A percentile compares a stretch with the other conserved stretches of the same genome.
Conservation (phyloP, 2,113 vertebrate species). For the Astatotilapia flaviijosephi region DNA sequence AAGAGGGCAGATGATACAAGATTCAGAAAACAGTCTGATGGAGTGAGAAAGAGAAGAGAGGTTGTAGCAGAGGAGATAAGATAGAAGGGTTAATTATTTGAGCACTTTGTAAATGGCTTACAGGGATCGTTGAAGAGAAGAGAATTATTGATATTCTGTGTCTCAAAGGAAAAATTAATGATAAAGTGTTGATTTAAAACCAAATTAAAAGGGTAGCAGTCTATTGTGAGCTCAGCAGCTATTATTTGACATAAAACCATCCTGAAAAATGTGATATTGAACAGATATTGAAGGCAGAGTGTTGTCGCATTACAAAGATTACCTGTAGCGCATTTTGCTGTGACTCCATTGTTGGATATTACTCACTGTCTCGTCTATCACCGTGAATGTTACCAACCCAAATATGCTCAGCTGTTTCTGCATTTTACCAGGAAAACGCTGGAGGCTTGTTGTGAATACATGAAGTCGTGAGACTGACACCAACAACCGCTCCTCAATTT, state of each 20-base stretch:
- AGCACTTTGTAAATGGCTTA: background rate
- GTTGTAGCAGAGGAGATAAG: slow-evolving; percentile 10
- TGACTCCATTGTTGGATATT: background rate
- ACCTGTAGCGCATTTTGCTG: background rate
- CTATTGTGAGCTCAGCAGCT: background rate
- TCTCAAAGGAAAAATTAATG: background rate
- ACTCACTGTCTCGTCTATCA: background rate
- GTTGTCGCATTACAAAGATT: background rate
- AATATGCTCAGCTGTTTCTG: background rate
- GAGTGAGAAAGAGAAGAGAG: background rate
- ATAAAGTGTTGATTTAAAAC: background rate
- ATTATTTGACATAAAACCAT: background rate
- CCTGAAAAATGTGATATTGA: background rate
- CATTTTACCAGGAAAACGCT: background rate
- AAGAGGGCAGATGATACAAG: slow-evolving; percentile 11
- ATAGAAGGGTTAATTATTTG: slow-evolving; percentile 23
- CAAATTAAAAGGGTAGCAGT: background rate
- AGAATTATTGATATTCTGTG: background rate
- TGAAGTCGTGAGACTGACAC: background rate
- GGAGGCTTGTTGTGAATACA: background rate
- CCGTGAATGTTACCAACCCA: background rate
- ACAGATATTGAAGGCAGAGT: background rate
- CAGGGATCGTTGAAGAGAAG: background rate
- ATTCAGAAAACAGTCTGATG: background rate
- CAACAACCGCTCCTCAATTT: background rate